These are phyloP conservation scores for Torymus aiolomorphi DNA, from an alignment of 2,888 invertebrate species.

Conservation along the genomic window DNA sequence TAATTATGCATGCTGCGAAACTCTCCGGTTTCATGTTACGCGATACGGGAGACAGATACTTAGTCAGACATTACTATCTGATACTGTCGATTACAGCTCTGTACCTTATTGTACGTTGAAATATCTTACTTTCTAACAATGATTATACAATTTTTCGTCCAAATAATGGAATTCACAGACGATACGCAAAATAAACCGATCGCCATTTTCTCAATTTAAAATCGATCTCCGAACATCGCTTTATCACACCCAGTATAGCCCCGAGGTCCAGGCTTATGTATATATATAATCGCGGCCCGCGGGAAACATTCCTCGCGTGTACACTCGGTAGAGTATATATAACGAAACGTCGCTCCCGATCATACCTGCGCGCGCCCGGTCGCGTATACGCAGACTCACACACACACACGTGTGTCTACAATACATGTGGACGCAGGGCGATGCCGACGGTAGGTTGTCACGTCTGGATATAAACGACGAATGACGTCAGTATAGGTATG, in stretches of 20 bases:
- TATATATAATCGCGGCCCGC: slow-evolving; percentile 32
- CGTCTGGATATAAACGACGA: slow-evolving; percentile 72
- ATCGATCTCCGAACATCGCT: not conserved
- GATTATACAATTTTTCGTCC: too few relatives aligned
- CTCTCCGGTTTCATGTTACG: too few relatives aligned
- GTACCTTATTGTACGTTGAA: too few relatives aligned
- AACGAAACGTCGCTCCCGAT: slow-evolving; percentile 65
- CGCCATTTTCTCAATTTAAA: too few relatives aligned
- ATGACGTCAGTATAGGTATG: slow-evolving; percentile 68
- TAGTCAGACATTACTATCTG: too few relatives aligned
- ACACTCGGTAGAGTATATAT: slow-evolving; percentile 36
- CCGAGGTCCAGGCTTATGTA: slow-evolving; percentile 40
- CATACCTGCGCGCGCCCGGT: slow-evolving; percentile 56
- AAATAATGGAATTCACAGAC: too few relatives aligned
- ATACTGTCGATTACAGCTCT: too few relatives aligned
- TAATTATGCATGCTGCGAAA: too few relatives aligned
- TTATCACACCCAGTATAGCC: slow-evolving; percentile 44
- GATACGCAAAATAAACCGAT: too few relatives aligned
- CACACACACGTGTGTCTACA: not conserved
- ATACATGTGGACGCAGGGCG: slow-evolving; percentile 38
- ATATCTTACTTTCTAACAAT: too few relatives aligned
- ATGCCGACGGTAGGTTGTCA: slow-evolving; percentile 71
- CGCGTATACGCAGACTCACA: not conserved
- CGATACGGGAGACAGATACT: too few relatives aligned
- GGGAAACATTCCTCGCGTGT: slow-evolving; percentile 59